A percentile compares a stretch with the other conserved stretches of the same genome.
These are phyloP conservation scores for Sialis lutaria DNA, from an alignment of 2,888 invertebrate genomes.

Conservation along the genomic window DNA sequence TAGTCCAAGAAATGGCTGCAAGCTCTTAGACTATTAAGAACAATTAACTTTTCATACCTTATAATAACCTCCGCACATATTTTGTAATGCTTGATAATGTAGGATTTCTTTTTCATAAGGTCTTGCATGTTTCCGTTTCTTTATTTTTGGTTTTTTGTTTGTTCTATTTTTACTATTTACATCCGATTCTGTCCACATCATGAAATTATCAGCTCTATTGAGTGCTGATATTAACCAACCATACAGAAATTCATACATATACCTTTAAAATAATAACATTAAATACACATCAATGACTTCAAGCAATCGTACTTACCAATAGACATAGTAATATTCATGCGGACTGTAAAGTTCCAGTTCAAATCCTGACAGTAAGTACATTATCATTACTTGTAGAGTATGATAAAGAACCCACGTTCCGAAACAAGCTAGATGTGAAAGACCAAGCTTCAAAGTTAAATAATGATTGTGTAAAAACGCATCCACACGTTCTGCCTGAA, in stretches of 20 bases:
- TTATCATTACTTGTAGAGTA: conserved; percentile 80
- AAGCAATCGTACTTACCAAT: conserved; percentile 46
- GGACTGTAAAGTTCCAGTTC: conserved; percentile 90
- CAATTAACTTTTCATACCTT: conserved; percentile 38
- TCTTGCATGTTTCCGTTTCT: conserved; percentile 45
- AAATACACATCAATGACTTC: background rate
- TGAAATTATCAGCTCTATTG: conserved; percentile 71
- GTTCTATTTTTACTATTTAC: conserved; percentile 22
- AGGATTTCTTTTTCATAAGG: conserved; percentile 71
- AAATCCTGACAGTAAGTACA: conserved; percentile 84
- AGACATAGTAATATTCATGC: conserved; percentile 93
- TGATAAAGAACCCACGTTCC: conserved; percentile 94
- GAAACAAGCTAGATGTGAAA: conserved; percentile 67
- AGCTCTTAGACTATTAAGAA: background rate
- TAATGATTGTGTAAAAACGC: conserved; percentile 56
- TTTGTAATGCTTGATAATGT: conserved; percentile 82
- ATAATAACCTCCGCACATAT: conserved; percentile 88
- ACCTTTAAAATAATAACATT: conserved; percentile 33
- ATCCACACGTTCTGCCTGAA: conserved; percentile 78
- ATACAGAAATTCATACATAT: conserved; percentile 85
- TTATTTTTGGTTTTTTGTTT: conserved; percentile 30
- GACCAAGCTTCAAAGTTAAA: conserved; percentile 45
- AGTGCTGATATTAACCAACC: conserved; percentile 87
- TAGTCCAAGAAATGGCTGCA: background rate
- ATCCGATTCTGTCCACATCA: conserved; percentile 31